Percentiles rank a stretch among this genome's conserved stretches.
Conservation (phyloP, 2,113 vertebrate species). For the Epinephelus fuscoguttatus region DNA sequence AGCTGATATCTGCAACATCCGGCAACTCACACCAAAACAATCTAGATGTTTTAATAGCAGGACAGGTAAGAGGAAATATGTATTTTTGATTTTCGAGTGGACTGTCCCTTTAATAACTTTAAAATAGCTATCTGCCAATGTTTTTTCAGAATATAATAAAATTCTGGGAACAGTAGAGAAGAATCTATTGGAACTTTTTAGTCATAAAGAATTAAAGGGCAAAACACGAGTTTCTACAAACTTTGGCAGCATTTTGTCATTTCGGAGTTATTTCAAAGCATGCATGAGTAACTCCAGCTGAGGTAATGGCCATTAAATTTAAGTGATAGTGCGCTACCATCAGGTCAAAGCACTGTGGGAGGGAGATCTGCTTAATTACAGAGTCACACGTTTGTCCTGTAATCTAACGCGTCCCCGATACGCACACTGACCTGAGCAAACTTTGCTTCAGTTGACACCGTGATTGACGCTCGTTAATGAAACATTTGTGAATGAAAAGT, state of each 20-base stretch:
- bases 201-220: neutral
- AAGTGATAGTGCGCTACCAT: neutral
- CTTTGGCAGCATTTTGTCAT: neutral
- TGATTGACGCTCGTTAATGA: slow-evolving; percentile 28
- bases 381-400: too few species aligned
- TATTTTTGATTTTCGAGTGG: too few species aligned
- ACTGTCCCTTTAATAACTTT: too few species aligned
- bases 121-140: too few species aligned
- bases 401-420: too few species aligned
- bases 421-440: neutral
- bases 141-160: too few species aligned
- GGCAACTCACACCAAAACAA: too few species aligned
- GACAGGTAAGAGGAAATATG: too few species aligned
- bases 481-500: slow-evolving; percentile 54
- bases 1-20: too few species aligned
- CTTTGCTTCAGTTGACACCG: slow-evolving; percentile 5
- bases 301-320: neutral
- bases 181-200: too few species aligned
- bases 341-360: neutral
- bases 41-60: too few species aligned
- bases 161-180: too few species aligned
- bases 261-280: neutral
- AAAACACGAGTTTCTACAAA: neutral
- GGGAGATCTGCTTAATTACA: neutral
- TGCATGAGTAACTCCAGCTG: neutral